Evolutionary conservation across 2,888 invertebrate genomes (phyloP).

Genomic region (Temnothorax unifasciatus): DNA sequence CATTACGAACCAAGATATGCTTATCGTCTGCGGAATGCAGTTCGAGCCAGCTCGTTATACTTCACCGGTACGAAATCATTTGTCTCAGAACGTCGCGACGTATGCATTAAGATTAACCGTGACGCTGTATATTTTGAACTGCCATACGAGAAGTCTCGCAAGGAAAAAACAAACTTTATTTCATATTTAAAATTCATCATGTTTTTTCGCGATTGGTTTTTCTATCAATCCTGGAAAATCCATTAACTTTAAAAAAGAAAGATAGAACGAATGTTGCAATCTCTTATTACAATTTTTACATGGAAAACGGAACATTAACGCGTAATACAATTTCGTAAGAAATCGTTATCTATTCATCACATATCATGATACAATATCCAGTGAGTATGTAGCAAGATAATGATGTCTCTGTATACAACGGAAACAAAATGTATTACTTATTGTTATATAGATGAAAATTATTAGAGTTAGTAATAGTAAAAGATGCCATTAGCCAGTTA

Average conservation of each 20-base stretch:
- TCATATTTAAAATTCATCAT: not conserved
- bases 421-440: not conserved
- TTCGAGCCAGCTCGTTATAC: constrained; percentile 56
- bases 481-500: not conserved
- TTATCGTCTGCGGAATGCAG: constrained; percentile 76
- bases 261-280: not conserved
- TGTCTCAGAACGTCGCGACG: constrained; percentile 27
- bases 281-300: not conserved
- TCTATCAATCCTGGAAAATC: not conserved
- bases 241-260: not conserved
- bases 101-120: constrained; percentile 46
- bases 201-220: not conserved
- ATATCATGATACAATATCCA: not conserved
- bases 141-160: not conserved
- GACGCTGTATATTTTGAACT: constrained; percentile 15
- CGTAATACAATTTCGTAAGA: not conserved
- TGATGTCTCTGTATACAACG: not conserved
- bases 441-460: not conserved
- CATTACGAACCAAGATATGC: constrained; percentile 75
- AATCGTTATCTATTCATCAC: not conserved
- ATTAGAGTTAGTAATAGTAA: not conserved
- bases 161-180: not conserved
- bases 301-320: not conserved
- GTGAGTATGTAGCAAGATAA: not conserved
- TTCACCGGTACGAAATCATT: constrained; percentile 60